These are phyloP conservation scores for Syngnathus scovelli DNA, from an alignment of 2,113 vertebrate species.

Conservation along the genomic window DNA sequence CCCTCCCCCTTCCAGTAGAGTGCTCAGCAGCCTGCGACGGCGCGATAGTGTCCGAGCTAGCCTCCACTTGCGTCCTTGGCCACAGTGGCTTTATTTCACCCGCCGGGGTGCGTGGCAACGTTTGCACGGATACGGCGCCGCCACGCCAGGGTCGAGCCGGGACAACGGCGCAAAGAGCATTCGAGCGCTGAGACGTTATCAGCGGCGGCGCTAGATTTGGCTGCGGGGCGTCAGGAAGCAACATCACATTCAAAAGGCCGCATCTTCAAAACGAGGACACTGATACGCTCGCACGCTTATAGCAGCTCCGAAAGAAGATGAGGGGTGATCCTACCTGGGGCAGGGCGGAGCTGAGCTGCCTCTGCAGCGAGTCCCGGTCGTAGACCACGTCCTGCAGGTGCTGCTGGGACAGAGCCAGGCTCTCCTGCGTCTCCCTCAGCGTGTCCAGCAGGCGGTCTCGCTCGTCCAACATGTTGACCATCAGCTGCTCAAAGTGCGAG, in stretches of 20 bases:
- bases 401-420: constrained; percentile 89
- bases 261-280: background rate
- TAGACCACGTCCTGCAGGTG: constrained; percentile 97
- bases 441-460: constrained; percentile 94
- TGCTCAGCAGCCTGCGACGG: constrained; percentile 13
- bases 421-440: constrained; percentile 97
- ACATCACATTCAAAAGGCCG: background rate
- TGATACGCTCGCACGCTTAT: too few relatives aligned
- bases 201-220: background rate
- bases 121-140: background rate
- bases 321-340: constrained; percentile 79
- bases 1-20: constrained; percentile 34
- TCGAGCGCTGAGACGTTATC: background rate
- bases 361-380: constrained; percentile 91
- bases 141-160: background rate
- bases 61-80: background rate
- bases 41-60: background rate
- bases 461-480: constrained; percentile 99
- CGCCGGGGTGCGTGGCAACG: background rate
- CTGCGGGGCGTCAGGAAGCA: background rate
- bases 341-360: constrained; percentile 94
- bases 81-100: background rate
- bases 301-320: background rate
- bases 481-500: constrained; percentile 98
- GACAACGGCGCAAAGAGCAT: background rate